phyloP scores from a whole-genome alignment of 2,113 vertebrate genomes.

The Burhinus bistriatus region DNA sequence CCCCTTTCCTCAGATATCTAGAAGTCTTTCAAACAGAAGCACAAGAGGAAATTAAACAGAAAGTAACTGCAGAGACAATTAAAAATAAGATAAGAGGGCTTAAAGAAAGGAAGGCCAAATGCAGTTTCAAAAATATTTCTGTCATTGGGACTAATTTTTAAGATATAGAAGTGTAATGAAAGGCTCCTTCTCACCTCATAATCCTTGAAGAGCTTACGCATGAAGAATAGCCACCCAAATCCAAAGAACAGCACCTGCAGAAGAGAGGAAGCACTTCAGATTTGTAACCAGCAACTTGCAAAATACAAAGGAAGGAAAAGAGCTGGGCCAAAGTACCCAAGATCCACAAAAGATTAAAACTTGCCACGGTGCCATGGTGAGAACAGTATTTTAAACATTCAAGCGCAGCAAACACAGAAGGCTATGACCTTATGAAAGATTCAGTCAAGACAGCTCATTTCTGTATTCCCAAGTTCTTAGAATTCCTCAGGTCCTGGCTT shows the following conservation, averaged over 20 bases:
- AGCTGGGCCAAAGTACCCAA: not conserved
- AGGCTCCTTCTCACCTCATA: conserved; percentile 84
- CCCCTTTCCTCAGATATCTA: not conserved
- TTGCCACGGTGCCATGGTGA: rapidly evolving
- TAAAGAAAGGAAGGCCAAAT: not conserved
- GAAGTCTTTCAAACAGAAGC: not conserved
- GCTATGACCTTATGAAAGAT: rapidly evolving
- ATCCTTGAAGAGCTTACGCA: conserved; percentile 95
- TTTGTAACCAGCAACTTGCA: not conserved
- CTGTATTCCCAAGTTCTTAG: not conserved
- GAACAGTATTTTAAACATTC: not conserved
- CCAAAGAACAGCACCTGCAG: conserved; percentile 94
- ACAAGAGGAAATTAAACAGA: not conserved
- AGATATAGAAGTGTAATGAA: not conserved
- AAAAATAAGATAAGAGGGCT: not conserved
- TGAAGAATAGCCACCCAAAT: conserved; percentile 98
- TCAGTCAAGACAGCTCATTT: not conserved
- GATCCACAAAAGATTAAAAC: not conserved
- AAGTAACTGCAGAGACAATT: not conserved
- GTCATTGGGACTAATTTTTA: not conserved
- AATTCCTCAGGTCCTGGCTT: not conserved
- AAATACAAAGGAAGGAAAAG: not conserved
- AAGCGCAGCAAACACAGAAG: not conserved
- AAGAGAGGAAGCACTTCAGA: not conserved
- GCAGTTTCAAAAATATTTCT: not conserved